Evolutionary conservation across 1,140 invertebrate species (phyloP), one percentile per base, ranked within the genome.

Genomic region (Drosophila setifemur): DNA sequence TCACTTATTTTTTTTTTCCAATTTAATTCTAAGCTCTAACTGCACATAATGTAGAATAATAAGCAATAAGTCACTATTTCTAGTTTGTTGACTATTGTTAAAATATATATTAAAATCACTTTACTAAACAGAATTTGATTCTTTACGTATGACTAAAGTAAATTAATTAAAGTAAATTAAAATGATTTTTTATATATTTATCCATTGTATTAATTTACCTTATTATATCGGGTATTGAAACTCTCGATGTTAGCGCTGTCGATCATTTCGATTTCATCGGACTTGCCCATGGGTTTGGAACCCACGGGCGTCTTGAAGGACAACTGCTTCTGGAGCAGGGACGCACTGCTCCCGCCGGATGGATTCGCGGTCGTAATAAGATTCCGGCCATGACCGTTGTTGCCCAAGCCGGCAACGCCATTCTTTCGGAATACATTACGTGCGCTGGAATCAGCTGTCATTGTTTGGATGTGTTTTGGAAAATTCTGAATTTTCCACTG

Each of bases 281-380:
- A 43, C 39, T 89, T 89, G 4, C 77, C 77, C 37, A 78, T 69
- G 33, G 87, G 87, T 14, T 75, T 87, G 3, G 82, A 70, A 23
- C 82, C 79, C 29, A 88, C 81, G 12, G 85, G 81, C 7, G 85
- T 88, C 33, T 88, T 88, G 40, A 89, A 89, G 11, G 86, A 89
- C 44, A 89, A 53, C 42, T 89, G 86, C 29, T 89, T 89, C 29
- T 89, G 86, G 4, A 89, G 60, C 12, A 89, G 48, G 21, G 87
- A 77, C 11, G 73, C 82, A 25, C 87, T 81, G 25, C 81, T 86
- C n/a, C 86, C 81, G 3, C 86, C 86, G 14, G 76, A 86, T 47
- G 81, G 81, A 60, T 89, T 87, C 4, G 85, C 77, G 12, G 79
- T 75, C 7, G 83, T 82, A 67, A 82, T 88, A 49, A 79, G 61